Conservation (phyloP, 2,888 invertebrate genomes). For the Cylloceria caligata region DNA sequence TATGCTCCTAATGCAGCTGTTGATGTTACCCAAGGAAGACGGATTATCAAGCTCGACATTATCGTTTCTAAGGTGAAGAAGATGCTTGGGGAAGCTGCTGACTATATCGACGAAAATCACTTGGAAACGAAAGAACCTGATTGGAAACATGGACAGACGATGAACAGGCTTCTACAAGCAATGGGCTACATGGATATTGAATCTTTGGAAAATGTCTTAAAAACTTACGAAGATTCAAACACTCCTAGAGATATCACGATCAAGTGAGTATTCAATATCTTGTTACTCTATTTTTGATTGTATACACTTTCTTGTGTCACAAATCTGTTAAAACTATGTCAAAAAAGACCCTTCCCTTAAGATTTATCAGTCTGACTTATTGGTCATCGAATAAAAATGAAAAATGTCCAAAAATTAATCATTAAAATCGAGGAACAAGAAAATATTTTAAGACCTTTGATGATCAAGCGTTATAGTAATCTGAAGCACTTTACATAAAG, state of each 20-base stretch:
- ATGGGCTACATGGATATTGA: conserved; percentile 79
- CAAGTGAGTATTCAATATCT: conserved; percentile 68
- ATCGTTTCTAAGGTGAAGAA: conserved; percentile 75
- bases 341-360: too few relatives aligned
- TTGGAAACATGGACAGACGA: conserved; percentile 78
- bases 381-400: too few relatives aligned
- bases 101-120: conserved; percentile 81
- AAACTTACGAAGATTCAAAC: conserved; percentile 63
- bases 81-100: conserved; percentile 79
- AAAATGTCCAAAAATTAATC: too few relatives aligned
- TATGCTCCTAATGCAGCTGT: conserved; percentile 71
- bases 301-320: too few relatives aligned
- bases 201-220: conserved; percentile 78
- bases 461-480: too few relatives aligned
- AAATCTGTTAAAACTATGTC: too few relatives aligned
- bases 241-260: conserved; percentile 69
- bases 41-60: conserved; percentile 73
- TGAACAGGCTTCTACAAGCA: conserved; percentile 79
- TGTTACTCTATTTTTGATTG: too few relatives aligned
- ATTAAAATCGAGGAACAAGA: too few relatives aligned
- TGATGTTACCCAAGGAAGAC: conserved; percentile 82
- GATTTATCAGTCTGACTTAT: too few relatives aligned
- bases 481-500: too few relatives aligned
- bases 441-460: too few relatives aligned
- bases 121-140: conserved; percentile 79